phyloP scores from a whole-genome alignment of 1,140 invertebrate species.

The Andrena cerasifolii region DNA sequence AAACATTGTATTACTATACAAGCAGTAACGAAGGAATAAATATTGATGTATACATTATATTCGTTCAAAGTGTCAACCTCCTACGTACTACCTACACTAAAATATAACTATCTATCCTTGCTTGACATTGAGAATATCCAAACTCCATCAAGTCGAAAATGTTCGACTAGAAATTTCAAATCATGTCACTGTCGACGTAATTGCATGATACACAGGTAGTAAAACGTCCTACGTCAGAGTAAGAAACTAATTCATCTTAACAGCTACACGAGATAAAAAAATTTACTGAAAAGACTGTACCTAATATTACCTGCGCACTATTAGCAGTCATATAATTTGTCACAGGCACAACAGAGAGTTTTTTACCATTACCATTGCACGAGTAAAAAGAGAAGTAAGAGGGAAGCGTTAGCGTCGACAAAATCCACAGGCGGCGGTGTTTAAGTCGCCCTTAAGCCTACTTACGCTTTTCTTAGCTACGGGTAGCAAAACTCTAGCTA shows the following conservation, averaged over 20 bases:
- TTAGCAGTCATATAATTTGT: not conserved
- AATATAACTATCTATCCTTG: no score
- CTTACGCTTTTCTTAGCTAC: conserved; percentile 50
- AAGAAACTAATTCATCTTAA: not conserved
- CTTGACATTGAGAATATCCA: no score
- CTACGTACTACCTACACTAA: no score
- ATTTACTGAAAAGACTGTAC: not conserved
- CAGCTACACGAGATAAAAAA: no score
- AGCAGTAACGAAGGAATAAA: no score
- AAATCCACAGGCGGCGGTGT: not conserved
- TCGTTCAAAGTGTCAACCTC: no score
- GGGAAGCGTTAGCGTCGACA: conserved; percentile 5
- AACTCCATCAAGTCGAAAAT: no score
- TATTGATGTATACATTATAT: no score
- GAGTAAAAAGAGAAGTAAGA: not conserved
- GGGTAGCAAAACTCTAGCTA: conserved; percentile 39
- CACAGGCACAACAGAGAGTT: not conserved
- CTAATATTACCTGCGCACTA: not conserved
- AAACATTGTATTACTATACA: no score
- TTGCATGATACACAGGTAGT: no score
- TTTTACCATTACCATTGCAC: not conserved
- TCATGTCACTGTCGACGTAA: no score
- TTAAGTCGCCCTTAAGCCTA: conserved; percentile 32
- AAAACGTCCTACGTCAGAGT: not conserved
- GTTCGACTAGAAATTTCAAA: no score